Percentiles rank a stretch among this genome's conserved stretches.
phyloP scores from a whole-genome alignment of 2,113 vertebrate species.

The Labeo rohita region DNA sequence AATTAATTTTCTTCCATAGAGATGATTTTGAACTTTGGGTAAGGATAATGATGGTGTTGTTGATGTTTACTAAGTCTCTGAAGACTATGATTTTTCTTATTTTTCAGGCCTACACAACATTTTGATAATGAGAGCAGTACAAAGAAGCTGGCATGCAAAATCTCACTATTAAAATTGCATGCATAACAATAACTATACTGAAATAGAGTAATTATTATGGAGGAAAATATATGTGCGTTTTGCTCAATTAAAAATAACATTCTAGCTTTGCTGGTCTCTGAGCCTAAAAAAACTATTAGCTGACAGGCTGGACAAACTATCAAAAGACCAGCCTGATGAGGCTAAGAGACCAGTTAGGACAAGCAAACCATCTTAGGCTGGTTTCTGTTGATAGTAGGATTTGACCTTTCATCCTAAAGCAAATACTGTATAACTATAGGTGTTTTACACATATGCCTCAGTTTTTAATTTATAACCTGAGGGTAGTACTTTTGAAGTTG shows the following conservation, averaged over 20 bases:
- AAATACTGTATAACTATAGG: not conserved
- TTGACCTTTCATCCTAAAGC: not conserved
- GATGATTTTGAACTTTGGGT: conserved; percentile 10
- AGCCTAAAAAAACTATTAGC: not conserved
- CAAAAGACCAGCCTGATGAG: not conserved
- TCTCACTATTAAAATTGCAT: not conserved
- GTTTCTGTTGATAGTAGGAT: not conserved
- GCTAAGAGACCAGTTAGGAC: not conserved
- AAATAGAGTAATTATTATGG: not conserved
- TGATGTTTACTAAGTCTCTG: not conserved
- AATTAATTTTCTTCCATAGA: conserved; percentile 21
- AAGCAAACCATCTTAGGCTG: not conserved
- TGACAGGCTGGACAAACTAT: too few species aligned
- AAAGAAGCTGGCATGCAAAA: not conserved
- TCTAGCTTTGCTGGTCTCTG: not conserved
- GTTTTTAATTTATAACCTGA: not conserved
- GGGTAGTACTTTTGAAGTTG: not conserved
- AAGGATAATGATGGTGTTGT: conserved; percentile 16
- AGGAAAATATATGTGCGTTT: not conserved
- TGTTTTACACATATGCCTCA: not conserved
- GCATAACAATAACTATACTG: not conserved
- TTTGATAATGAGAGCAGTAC: not conserved
- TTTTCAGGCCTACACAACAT: not conserved
- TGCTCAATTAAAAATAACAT: too few species aligned
- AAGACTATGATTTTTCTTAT: not conserved